Evolutionary conservation across 2,113 vertebrate species (phyloP).

Genomic region (Peromyscus leucopus): DNA sequence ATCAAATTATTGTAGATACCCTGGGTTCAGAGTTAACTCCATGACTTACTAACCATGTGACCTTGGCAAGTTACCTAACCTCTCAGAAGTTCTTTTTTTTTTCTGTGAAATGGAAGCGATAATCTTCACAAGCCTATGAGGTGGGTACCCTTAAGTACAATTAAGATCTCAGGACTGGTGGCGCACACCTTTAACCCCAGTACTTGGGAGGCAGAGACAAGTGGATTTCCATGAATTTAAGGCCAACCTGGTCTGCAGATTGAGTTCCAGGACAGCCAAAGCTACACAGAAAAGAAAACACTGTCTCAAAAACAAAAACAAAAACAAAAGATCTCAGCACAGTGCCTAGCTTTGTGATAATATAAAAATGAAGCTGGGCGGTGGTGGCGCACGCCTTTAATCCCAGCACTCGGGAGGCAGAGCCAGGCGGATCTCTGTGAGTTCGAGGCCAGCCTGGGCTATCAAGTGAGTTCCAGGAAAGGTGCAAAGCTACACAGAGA

Average conservation of each 20-base stretch:
- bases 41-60: background rate
- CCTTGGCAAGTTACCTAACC: background rate
- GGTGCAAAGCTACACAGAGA: too few relatives aligned
- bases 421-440: too few relatives aligned
- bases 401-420: too few relatives aligned
- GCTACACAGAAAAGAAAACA: background rate
- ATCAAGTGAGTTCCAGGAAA: too few relatives aligned
- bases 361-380: constrained; percentile 63
- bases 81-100: constrained; percentile 47
- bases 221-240: background rate
- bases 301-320: background rate
- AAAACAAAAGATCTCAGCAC: constrained; percentile 10
- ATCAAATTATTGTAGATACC: constrained; percentile 3
- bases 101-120: background rate
- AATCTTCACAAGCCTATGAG: background rate
- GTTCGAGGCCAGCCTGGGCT: too few relatives aligned
- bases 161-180: background rate
- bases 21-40: background rate
- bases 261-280: background rate
- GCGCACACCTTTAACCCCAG: background rate
- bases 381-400: too few relatives aligned
- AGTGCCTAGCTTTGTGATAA: background rate
- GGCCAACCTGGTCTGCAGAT: background rate
- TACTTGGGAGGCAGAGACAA: background rate
- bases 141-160: background rate